phyloP scores from a whole-genome alignment of 2,113 vertebrate genomes.

The Oceanites oceanicus region DNA sequence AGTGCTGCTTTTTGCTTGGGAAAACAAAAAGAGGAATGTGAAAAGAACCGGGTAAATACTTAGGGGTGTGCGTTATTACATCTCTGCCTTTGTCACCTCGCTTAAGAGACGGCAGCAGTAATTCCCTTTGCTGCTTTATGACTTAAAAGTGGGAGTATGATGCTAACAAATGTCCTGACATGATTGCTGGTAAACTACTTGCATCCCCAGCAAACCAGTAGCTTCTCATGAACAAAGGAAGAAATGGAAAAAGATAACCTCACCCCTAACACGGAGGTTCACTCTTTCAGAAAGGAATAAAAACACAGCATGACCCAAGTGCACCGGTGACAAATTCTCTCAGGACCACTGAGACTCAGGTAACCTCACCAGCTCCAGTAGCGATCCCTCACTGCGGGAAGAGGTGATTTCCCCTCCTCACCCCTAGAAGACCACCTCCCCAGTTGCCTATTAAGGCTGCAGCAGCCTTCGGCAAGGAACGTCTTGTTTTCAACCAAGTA shows the following conservation, averaged over 20 bases:
- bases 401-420: background rate
- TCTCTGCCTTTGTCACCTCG: background rate
- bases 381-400: accelerated
- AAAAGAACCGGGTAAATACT: background rate
- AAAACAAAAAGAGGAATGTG: conserved; percentile 26
- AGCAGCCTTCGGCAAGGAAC: background rate
- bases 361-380: background rate
- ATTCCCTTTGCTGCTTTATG: background rate
- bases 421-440: background rate
- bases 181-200: background rate
- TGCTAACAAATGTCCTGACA: background rate
- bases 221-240: background rate
- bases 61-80: background rate
- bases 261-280: background rate
- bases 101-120: background rate
- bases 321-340: background rate
- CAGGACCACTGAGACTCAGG: background rate
- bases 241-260: background rate
- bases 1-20: background rate
- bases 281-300: background rate
- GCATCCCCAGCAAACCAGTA: background rate
- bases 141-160: background rate
- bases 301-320: background rate
- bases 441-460: background rate
- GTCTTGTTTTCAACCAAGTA: background rate